Evolutionary conservation across 2,888 invertebrate genomes (phyloP), one percentile per base, ranked within the genome.

Genomic region (Nomada hirtipes): DNA sequence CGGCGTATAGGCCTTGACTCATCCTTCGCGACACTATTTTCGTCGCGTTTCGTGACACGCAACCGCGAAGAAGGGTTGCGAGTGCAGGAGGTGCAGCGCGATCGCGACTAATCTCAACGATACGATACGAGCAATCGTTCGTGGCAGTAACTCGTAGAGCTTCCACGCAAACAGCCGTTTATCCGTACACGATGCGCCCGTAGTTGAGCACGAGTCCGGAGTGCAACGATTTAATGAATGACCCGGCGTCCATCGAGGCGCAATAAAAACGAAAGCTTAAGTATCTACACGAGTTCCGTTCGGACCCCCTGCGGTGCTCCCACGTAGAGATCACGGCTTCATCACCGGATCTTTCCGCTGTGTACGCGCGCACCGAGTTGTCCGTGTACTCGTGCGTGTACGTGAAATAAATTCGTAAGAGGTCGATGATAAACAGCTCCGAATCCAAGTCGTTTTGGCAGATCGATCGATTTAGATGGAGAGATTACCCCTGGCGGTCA

Each of bases 391-490:
- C 73, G 79, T 70, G 75, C 73, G 76, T 61, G 76, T 61, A 74
- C 65, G 74, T 78, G 84, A 87, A 89, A 89, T 89, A 85, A 89
- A 90, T 90, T 89, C 84, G 82, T 87, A 87, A 85, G 79, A 78
- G 84, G 76, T 78, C 79, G 81, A 87, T 90, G 90, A 90, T 89
- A 86, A 87, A 90, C 89, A 88, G 89, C 86, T 82, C 79, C 78
- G 88, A 89, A 90, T 91, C 88, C 87, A 89, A 89, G 90, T 88
- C 89, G 88, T 90, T 90, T 89, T 90, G 88, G 88, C 88, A 86
- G 89, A 91, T 91, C 89, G 88, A 91, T 90, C 92, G 92, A 93
- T 93, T 93, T 92, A 93, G 93, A 93, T 93, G 89, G 89, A 88
- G 90, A 91, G 92, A 93, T 92, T 91, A 90, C 79, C 82, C 87